Percentiles rank a stretch among this genome's conserved stretches.
These are phyloP conservation scores for Anarrhichthys ocellatus DNA, from an alignment of 2,113 vertebrate genomes.

Conservation along the genomic window DNA sequence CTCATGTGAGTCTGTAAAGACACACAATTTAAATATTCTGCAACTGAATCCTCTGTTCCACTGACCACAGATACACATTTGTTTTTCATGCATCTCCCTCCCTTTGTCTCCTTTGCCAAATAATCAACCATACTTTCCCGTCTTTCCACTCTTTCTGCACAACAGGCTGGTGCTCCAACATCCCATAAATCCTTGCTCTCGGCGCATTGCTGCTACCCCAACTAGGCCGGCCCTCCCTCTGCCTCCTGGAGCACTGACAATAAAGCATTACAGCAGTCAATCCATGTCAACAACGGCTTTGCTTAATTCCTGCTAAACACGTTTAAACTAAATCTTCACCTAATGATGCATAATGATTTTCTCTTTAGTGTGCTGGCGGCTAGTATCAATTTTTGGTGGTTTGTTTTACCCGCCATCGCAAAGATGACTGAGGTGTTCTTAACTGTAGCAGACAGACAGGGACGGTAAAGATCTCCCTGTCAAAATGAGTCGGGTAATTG, in stretches of 20 bases:
- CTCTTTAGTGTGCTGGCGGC: conserved; percentile 82
- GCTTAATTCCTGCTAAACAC: conserved; percentile 89
- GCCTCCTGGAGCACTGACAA: conserved; percentile 87
- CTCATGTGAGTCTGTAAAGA: neutral
- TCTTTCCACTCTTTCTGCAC: conserved; percentile 69
- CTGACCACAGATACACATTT: conserved; percentile 30
- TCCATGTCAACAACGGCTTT: conserved; percentile 90
- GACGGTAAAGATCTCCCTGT: conserved; percentile 45
- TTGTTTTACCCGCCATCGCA: conserved; percentile 64
- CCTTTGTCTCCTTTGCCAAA: conserved; percentile 43
- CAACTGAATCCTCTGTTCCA: conserved; percentile 8
- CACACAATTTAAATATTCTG: neutral
- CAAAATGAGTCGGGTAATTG: conserved; percentile 59
- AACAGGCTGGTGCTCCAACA: conserved; percentile 72
- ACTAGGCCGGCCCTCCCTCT: conserved; percentile 79
- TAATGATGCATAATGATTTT: conserved; percentile 89
- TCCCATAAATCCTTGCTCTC: conserved; percentile 83
- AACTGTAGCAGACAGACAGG: conserved; percentile 26
- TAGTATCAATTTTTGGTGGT: conserved; percentile 76
- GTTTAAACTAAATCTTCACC: conserved; percentile 89
- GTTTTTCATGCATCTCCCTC: conserved; percentile 23
- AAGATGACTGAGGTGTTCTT: conserved; percentile 68
- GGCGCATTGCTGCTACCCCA: conserved; percentile 73
- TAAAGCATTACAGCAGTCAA: conserved; percentile 88
- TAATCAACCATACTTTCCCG: conserved; percentile 46